phyloP scores from a whole-genome alignment of 2,888 invertebrate genomes.

The Chrysotoxum bicinctum region DNA sequence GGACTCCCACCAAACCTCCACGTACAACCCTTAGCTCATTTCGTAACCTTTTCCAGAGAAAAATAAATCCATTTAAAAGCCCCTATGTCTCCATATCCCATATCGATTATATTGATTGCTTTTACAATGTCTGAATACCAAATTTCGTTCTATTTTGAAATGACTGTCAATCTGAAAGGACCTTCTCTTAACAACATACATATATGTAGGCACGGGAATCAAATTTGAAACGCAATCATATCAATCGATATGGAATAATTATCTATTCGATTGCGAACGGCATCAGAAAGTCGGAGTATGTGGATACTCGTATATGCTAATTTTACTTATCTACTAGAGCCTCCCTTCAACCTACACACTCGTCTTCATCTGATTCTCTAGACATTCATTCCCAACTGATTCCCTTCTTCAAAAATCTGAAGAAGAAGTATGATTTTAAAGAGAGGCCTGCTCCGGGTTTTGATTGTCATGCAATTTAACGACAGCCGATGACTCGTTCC shows the following conservation, averaged over 20 bases:
- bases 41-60: not conserved
- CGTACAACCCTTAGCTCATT: not conserved
- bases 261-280: constrained; percentile 53
- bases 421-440: constrained; percentile 11
- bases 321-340: constrained; percentile 34
- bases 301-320: constrained; percentile 7
- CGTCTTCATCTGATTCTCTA: not conserved
- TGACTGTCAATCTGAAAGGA: not conserved
- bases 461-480: constrained; percentile 61
- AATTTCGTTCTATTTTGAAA: constrained; percentile 4
- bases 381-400: constrained; percentile 27
- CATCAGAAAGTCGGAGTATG: not conserved
- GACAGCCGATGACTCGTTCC: constrained; percentile 53
- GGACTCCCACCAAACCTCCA: not conserved
- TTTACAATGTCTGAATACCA: constrained; percentile 36
- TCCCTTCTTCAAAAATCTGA: constrained; percentile 16
- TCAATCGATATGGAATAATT: constrained; percentile 60
- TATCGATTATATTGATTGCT: constrained; percentile 41
- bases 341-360: not conserved
- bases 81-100: not conserved
- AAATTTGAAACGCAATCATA: constrained; percentile 41
- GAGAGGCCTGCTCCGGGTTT: constrained; percentile 12
- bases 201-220: not conserved
- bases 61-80: not conserved
- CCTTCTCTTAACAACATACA: not conserved